Evolutionary conservation across 2,888 invertebrate genomes (phyloP).

Genomic region (Desoria tigrina): DNA sequence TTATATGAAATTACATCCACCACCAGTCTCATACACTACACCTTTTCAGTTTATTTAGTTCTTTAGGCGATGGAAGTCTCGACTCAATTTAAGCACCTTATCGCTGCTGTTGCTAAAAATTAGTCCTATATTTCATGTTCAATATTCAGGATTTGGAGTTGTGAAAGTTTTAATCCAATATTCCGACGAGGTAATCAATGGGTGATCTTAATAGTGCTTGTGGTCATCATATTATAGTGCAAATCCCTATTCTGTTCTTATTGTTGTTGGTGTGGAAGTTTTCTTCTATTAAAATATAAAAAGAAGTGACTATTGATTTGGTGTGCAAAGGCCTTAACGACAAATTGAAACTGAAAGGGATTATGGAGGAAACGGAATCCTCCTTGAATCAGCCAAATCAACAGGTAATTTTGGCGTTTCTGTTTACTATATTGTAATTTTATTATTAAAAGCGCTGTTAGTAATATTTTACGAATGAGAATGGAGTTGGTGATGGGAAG

Average conservation of each 20-base stretch:
- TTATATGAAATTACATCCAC: slow-evolving; percentile 22
- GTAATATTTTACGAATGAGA: too few species aligned
- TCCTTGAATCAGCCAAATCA: slow-evolving; percentile 12
- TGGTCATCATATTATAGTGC: neutral
- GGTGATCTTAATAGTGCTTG: neutral
- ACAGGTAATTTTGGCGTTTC: slow-evolving; percentile 10
- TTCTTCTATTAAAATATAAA: too few species aligned
- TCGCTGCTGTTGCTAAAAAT: neutral
- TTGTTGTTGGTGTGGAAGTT: too few species aligned
- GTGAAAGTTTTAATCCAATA: slow-evolving; percentile 12
- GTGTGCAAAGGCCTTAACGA: neutral
- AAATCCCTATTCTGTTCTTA: too few species aligned
- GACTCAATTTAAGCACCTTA: neutral
- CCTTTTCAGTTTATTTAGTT: slow-evolving; percentile 12
- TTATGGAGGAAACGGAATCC: slow-evolving; percentile 13
- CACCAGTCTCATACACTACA: neutral
- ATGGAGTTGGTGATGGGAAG: too few species aligned
- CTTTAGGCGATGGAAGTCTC: slow-evolving; percentile 9
- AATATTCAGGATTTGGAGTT: neutral
- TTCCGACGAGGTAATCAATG: neutral
- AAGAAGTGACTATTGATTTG: neutral
- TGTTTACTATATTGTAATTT: neutral
- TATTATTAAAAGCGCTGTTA: too few species aligned
- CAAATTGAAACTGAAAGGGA: slow-evolving; percentile 6
- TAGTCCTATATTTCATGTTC: neutral